Conservation (phyloP, 1,140 invertebrate genomes). For the Drosophila santomea region DNA sequence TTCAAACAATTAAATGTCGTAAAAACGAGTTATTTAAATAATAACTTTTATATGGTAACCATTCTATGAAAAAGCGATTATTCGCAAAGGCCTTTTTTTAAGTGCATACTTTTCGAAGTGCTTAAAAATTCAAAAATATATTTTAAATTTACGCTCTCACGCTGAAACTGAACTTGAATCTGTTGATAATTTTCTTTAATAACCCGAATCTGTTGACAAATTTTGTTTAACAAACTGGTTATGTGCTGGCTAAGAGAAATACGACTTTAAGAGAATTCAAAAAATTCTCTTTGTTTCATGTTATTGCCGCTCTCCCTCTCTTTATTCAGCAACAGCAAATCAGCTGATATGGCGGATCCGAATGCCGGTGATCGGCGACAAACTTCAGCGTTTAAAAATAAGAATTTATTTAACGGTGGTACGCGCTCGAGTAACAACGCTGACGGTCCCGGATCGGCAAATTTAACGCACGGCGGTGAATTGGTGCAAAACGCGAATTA, state of each 20-base stretch:
- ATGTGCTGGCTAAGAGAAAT: no score
- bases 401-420: slow-evolving; percentile 76
- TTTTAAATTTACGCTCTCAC: slow-evolving; percentile 33
- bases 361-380: slow-evolving; percentile 28
- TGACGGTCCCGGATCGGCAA: slow-evolving; percentile 40
- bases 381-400: slow-evolving; percentile 30
- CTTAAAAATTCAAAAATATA: slow-evolving; percentile 8
- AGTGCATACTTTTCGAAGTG: slow-evolving; percentile 49
- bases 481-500: slow-evolving; percentile 76
- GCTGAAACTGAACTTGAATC: slow-evolving; percentile 15
- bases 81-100: not conserved
- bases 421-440: slow-evolving; percentile 74
- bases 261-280: no score
- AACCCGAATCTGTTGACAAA: not conserved
- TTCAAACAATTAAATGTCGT: not conserved
- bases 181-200: not conserved
- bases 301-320: no score
- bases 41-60: not conserved
- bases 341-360: not conserved
- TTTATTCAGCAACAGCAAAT: slow-evolving; percentile 18
- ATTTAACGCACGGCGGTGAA: slow-evolving; percentile 50
- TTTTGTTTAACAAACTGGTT: slow-evolving; percentile 16
- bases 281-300: no score
- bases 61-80: not conserved
- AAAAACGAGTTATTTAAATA: not conserved